Evolutionary conservation across 2,113 vertebrate genomes (phyloP).

Genomic region (Crotalus viridis): DNA sequence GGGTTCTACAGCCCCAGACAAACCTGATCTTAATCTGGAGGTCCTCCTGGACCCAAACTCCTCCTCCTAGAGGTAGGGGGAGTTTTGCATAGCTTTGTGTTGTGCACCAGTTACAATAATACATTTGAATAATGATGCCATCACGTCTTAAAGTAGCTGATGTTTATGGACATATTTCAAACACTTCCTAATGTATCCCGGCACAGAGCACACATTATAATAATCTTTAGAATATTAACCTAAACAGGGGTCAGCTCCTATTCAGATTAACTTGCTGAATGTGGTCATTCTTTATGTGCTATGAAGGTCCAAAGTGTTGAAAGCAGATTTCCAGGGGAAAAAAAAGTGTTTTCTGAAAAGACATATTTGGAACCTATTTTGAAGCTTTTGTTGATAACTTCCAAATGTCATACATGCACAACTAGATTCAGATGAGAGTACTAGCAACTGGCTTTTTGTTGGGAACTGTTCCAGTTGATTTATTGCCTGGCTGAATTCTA

Average conservation of each 20-base stretch:
- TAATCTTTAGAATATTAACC: not conserved
- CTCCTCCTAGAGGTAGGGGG: not conserved
- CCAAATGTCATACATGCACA: constrained; percentile 17
- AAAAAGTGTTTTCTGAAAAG: not conserved
- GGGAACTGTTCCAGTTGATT: constrained; percentile 2
- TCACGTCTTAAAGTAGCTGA: not conserved
- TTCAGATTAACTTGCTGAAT: not conserved
- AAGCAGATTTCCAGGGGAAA: not conserved
- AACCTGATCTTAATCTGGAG: not conserved
- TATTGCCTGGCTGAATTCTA: constrained; percentile 27
- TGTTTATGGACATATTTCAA: not conserved
- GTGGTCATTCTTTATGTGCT: not conserved
- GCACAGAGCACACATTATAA: not conserved
- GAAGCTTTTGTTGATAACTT: constrained; percentile 18
- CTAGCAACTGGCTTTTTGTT: not conserved
- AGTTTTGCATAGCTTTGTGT: not conserved
- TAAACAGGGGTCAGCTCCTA: not conserved
- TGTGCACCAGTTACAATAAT: not conserved
- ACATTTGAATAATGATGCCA: not conserved
- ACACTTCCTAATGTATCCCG: not conserved
- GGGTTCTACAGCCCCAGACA: not conserved
- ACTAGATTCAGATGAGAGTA: not conserved
- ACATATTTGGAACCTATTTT: not conserved
- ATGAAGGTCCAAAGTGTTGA: not conserved
- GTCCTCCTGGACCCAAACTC: not conserved